Base-by-base conservation (phyloP, 2,113 vertebrate genomes). In the Oncorhynchus keta region DNA sequence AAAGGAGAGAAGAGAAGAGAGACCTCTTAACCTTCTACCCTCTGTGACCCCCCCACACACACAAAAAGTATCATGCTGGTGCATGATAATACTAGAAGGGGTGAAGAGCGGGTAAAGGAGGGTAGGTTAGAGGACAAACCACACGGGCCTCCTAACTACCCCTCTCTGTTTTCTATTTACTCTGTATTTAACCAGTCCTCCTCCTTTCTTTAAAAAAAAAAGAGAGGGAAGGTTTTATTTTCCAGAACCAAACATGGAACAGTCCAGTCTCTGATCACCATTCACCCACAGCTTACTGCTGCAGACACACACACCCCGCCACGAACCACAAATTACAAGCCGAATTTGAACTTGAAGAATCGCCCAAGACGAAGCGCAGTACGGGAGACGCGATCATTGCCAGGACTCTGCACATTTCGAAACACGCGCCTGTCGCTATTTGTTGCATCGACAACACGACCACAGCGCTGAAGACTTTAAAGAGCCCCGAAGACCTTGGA, bases 261-360 rank as follows among this genome's bases (percentile, higher is more conserved):
- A 64, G 78, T 59, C 79, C 35, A 7, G 78, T 39, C 84, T 91
- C 85, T 89, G 90, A 91, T 90, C 84, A 78, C 73, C 81, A 81
- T 66, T 81, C 89, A 90, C 86, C 86, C 89, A 83, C 87, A 85
- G 76, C 85, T 78, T 78, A 74, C 48, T 75, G 79, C 80, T 81
- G 51, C 16, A 45, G 78, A 82, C 77, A 76, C 81, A 86, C 87
- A 87, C 85, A 84, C 80, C 16, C 76, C 79, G 74, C 85, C 76
- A 12, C 84, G 2, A 45, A 89, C 90, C 91, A 84, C 91, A 93
- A 93, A 94, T 93, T 92, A 94, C 88, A 92, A 93, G 91, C 86
- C 39, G 71, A 85, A 89, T 87, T 86, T 85, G 18, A 89, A 82
- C 86, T 91, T 87, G 87, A 87, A 89, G 89, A 88, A 81, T 80